These are phyloP conservation scores for Allacma fusca DNA, from an alignment of 2,888 invertebrate genomes.

Conservation along the genomic window DNA sequence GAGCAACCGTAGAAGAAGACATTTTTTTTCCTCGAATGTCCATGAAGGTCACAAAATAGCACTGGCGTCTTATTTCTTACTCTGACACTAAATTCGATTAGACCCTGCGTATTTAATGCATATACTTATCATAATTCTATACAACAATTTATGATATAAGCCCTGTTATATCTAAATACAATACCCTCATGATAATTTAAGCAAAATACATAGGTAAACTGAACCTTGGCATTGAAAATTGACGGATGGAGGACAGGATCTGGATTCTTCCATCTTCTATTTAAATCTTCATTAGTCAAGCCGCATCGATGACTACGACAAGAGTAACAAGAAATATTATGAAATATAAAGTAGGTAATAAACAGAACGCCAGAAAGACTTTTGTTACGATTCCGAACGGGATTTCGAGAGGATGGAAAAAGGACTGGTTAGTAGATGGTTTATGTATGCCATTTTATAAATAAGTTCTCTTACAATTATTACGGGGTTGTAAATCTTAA, in stretches of 20 bases:
- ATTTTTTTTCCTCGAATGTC: conserved; percentile 94
- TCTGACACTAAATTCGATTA: conserved; percentile 56
- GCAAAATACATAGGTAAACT: too few relatives aligned
- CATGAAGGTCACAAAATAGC: conserved; percentile 90
- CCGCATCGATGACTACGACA: conserved; percentile 81
- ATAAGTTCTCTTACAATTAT: too few relatives aligned
- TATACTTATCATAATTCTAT: too few relatives aligned
- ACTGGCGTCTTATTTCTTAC: conserved; percentile 46
- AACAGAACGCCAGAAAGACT: too few relatives aligned
- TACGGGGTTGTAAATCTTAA: too few relatives aligned
- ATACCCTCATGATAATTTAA: too few relatives aligned
- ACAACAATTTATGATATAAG: neutral
- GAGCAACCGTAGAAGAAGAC: conserved; percentile 93
- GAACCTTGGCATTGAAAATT: conserved; percentile 84
- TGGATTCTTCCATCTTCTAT: conserved; percentile 83
- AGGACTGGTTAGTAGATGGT: too few relatives aligned
- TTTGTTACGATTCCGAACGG: too few relatives aligned
- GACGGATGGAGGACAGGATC: conserved; percentile 78
- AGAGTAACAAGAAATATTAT: conserved; percentile 62
- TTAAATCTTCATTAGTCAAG: conserved; percentile 83
- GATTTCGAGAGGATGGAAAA: too few relatives aligned
- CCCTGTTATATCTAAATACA: neutral
- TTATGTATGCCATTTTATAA: too few relatives aligned
- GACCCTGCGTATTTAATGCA: conserved; percentile 28
- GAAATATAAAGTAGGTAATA: neutral